Conservation (phyloP, 2,113 vertebrate species). For the Amphiprion percula region DNA sequence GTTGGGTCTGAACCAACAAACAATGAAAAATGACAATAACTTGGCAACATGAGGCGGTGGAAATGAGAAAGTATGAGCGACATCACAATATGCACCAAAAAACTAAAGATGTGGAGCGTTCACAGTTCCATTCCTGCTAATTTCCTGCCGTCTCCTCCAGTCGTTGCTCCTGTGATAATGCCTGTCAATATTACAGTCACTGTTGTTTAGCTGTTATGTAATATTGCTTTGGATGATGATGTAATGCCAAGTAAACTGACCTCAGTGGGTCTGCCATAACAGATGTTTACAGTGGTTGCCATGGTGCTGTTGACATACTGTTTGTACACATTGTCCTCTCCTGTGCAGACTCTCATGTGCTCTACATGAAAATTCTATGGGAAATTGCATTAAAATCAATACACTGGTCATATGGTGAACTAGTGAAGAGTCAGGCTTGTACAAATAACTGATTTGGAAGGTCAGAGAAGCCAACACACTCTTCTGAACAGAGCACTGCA, state of each 20-base stretch:
- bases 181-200: not conserved
- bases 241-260: not conserved
- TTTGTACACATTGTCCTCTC: not conserved
- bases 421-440: not conserved
- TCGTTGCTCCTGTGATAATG: conserved; percentile 11
- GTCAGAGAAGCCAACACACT: not conserved
- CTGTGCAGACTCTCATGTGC: not conserved
- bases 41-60: not conserved
- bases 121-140: not conserved
- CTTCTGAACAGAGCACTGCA: not conserved
- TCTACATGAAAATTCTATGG: conserved; percentile 12
- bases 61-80: not conserved
- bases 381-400: conserved; percentile 20
- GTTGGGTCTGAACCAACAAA: not conserved
- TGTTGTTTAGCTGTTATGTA: conserved; percentile 12
- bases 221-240: conserved; percentile 18
- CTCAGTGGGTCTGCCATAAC: not conserved
- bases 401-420: conserved; percentile 6
- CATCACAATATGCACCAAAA: not conserved
- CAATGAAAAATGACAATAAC: conserved; percentile 16
- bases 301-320: conserved; percentile 22
- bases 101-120: conserved; percentile 6
- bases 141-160: conserved; percentile 25
- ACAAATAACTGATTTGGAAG: not conserved
- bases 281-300: conserved; percentile 45